Percentiles rank a stretch among this genome's conserved stretches.
phyloP scores from a whole-genome alignment of 2,888 invertebrate genomes.

The Acronicta leporina region DNA sequence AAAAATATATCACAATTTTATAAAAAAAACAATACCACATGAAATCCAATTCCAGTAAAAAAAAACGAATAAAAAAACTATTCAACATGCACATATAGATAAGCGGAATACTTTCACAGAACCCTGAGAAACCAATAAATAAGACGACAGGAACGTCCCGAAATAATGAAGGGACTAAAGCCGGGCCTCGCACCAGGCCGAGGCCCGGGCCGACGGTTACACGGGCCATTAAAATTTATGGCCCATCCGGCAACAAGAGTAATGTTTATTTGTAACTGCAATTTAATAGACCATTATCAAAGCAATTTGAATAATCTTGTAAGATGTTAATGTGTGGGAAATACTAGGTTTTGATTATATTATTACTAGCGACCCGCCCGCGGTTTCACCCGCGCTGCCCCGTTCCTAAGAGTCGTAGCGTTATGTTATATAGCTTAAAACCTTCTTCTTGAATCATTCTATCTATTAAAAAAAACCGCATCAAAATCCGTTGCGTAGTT shows the following conservation, averaged over 20 bases:
- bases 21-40: too few relatives aligned
- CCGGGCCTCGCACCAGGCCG: background rate
- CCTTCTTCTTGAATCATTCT: too few relatives aligned
- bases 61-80: background rate
- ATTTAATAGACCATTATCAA: constrained; percentile 16
- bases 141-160: constrained; percentile 7
- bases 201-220: constrained; percentile 3
- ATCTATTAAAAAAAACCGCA: too few relatives aligned
- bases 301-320: constrained; percentile 11
- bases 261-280: constrained; percentile 32
- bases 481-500: too few relatives aligned
- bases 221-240: constrained; percentile 46
- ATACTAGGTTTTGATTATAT: background rate
- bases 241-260: constrained; percentile 29
- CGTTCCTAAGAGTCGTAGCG: too few relatives aligned
- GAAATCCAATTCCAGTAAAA: background rate
- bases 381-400: too few relatives aligned
- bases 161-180: constrained; percentile 32
- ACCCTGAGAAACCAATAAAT: constrained; percentile 25
- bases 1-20: too few relatives aligned
- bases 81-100: constrained; percentile 25
- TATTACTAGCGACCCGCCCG: too few relatives aligned
- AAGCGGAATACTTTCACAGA: constrained; percentile 13
- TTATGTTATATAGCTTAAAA: too few relatives aligned
- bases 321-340: background rate